Percentiles rank a stretch among this genome's conserved stretches.
Evolutionary conservation across 1,140 invertebrate genomes (phyloP).

Genomic region (Drosophila seguyi): DNA sequence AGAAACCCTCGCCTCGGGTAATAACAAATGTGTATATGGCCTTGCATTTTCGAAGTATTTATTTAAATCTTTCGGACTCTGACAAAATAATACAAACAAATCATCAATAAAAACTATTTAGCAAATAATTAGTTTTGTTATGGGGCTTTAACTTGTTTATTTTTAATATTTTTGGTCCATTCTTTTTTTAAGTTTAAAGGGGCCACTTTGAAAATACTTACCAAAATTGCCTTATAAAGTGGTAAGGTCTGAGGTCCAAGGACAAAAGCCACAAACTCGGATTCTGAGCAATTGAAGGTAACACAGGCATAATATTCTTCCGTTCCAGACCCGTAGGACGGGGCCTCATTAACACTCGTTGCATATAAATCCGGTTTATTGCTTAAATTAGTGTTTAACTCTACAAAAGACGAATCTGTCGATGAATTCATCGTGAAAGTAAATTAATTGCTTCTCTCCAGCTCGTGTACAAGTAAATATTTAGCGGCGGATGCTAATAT

Average conservation of each 20-base stretch:
- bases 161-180: too few species aligned
- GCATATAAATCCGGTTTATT: constrained; percentile 23
- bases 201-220: constrained; percentile 27
- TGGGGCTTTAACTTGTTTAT: too few species aligned
- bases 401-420: constrained; percentile 6
- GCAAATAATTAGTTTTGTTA: not conserved
- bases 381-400: constrained; percentile 8
- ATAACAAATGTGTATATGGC: too few species aligned
- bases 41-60: not conserved
- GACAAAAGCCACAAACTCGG: constrained; percentile 86
- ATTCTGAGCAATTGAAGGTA: constrained; percentile 86
- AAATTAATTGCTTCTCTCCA: not conserved
- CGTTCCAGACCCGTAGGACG: constrained; percentile 13
- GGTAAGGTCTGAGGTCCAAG: constrained; percentile 86
- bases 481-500: constrained; percentile 19
- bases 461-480: not conserved
- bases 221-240: constrained; percentile 85
- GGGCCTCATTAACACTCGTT: constrained; percentile 15
- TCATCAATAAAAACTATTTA: not conserved
- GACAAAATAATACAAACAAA: not conserved
- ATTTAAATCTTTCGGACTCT: not conserved
- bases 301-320: constrained; percentile 55
- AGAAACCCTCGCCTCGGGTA: not conserved
- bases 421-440: constrained; percentile 16
- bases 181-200: too few species aligned